Percentiles rank a stretch among this genome's conserved stretches.
These are phyloP conservation scores for Pantherophis vulpinus DNA, from an alignment of 2,797 vertebrate species.

Conservation along the genomic window DNA sequence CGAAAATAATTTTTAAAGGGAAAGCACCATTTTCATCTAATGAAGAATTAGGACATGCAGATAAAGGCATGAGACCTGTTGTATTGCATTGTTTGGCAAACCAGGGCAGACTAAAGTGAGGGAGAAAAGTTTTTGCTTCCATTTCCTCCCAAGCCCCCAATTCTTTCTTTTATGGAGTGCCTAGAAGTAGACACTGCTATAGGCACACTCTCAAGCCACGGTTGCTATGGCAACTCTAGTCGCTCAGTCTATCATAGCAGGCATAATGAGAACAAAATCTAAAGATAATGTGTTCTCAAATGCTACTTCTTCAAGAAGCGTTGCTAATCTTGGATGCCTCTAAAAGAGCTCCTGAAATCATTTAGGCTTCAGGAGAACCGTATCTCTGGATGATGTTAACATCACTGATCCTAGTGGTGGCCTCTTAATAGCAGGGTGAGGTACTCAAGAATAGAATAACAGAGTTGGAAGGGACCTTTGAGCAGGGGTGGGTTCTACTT, in stretches of 20 bases:
- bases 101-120: neutral
- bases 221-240: constrained; percentile 66
- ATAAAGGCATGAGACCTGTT: neutral
- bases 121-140: neutral
- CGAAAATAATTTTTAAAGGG: neutral
- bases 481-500: too few species aligned
- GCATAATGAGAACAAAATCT: constrained; percentile 23
- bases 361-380: neutral
- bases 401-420: neutral
- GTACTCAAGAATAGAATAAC: too few species aligned
- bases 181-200: constrained; percentile 48
- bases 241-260: constrained; percentile 33
- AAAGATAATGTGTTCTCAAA: constrained; percentile 47
- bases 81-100: neutral
- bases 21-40: neutral
- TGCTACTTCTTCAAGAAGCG: constrained; percentile 48
- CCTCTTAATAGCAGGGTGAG: neutral
- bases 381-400: neutral
- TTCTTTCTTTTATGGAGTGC: neutral
- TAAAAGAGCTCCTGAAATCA: neutral
- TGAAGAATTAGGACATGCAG: neutral
- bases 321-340: neutral
- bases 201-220: constrained; percentile 39
- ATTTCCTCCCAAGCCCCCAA: neutral
- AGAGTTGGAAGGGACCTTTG: too few species aligned